These are phyloP conservation scores for Luscinia luscinia DNA, from an alignment of 2,797 vertebrate genomes.

Conservation along the genomic window DNA sequence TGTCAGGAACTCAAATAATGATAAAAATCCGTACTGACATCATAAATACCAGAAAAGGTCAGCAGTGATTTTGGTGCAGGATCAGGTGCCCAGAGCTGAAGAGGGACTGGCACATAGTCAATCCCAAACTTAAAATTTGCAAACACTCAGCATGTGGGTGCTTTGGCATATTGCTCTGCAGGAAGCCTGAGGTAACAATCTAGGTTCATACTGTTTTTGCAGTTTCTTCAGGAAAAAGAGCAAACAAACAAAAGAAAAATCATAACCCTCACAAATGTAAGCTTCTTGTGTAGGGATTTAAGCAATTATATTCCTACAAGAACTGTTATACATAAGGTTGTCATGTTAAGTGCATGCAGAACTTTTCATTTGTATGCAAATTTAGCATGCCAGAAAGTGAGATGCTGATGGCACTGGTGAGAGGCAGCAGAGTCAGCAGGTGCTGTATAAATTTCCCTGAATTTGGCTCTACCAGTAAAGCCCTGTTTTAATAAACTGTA, in stretches of 20 bases:
- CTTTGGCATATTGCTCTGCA: conserved; percentile 43
- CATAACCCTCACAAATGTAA: neutral
- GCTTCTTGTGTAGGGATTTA: neutral
- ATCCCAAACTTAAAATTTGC: conserved; percentile 46
- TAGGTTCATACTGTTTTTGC: neutral
- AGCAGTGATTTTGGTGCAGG: conserved; percentile 36
- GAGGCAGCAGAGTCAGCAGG: conserved; percentile 16
- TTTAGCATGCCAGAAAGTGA: conserved; percentile 16
- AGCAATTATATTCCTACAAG: neutral
- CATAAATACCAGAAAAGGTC: conserved; percentile 80
- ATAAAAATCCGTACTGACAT: conserved; percentile 69
- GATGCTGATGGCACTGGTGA: neutral
- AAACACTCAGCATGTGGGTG: neutral
- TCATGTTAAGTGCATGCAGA: neutral
- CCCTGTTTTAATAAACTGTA: neutral
- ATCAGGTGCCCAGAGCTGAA: conserved; percentile 30
- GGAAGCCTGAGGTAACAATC: conserved; percentile 14
- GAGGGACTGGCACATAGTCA: conserved; percentile 54
- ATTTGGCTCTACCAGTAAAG: neutral
- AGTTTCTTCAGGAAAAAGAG: neutral
- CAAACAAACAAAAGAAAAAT: neutral
- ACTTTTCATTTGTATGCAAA: neutral
- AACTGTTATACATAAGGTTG: neutral
- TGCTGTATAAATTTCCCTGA: conserved; percentile 28
- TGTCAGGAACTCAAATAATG: conserved; percentile 68